Base-by-base conservation (phyloP, 2,113 vertebrate genomes). In the Datnioides undecimradiatus region DNA sequence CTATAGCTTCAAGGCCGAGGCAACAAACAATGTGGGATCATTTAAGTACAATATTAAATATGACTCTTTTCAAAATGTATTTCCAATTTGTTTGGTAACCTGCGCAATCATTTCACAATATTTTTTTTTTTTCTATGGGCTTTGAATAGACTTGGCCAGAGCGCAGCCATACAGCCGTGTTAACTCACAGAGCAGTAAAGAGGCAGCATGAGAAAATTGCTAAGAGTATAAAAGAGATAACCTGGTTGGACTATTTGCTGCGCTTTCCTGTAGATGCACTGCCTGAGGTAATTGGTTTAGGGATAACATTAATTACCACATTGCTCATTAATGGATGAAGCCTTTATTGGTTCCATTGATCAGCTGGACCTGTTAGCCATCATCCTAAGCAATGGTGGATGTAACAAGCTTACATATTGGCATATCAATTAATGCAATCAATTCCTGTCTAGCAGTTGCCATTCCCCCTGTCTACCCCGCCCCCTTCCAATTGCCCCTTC, bases 381-480 rank as follows among this genome's bases (percentile, higher is more conserved):
- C 96, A 96, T 96, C 95, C 97, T 96, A 96, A 97, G 97, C 97
- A 98, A 98, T 98, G 96, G 97, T 94, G 95, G 98, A 97, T 97
- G 95, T 98, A 99, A 98, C 97, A 98, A 98, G 97, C 96, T 97
- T 96, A 96, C 96, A 97, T 99, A 99, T 99, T 97, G 98, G 98
- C 98, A 98, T 98, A 98, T 96, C 98, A 99, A 99, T 99, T 99
- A 99, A 98, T 97, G 96, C 91, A 97, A 99, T 99, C 98, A 99
- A 99, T 99, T 97, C 93, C 95, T 96, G 95, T 96, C 97, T 95
- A 96, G 96, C 94, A 95, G 96, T 96, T 97, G 96, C 97, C 95
- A 95, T 95, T 96, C 82, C 84, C 88, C 70, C 66, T 78, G 73
- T 87, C 89, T 84, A 85, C 63, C 76, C 83, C 79, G 49, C 81